Evolutionary conservation across 2,113 vertebrate genomes (phyloP).

Genomic region (Carlito syrichta): DNA sequence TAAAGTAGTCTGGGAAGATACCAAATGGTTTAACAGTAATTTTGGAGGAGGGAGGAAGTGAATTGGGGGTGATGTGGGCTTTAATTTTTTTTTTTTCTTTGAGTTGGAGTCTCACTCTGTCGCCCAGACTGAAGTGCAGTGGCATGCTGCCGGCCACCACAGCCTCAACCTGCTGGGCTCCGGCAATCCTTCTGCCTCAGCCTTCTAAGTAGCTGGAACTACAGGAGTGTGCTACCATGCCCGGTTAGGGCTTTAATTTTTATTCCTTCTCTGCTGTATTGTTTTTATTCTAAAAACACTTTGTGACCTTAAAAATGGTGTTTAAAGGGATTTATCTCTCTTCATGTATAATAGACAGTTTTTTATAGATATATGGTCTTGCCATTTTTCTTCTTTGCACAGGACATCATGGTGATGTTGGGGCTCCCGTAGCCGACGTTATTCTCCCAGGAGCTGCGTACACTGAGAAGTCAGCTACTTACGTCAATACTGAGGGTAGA

Average conservation of each 20-base stretch:
- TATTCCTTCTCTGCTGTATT: neutral
- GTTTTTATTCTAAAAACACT: neutral
- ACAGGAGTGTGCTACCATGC: too few relatives aligned
- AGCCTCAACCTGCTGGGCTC: too few relatives aligned
- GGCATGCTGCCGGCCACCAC: too few relatives aligned
- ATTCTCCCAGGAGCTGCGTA: constrained; percentile 96
- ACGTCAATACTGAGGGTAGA: constrained; percentile 96
- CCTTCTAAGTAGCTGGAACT: too few relatives aligned
- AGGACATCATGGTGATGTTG: constrained; percentile 97
- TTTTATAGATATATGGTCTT: neutral
- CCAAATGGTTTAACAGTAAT: neutral
- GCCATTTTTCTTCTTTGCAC: neutral
- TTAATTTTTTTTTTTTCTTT: constrained; percentile 12
- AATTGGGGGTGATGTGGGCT: neutral
- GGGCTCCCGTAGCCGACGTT: constrained; percentile 94
- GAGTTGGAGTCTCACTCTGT: too few relatives aligned
- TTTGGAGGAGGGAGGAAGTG: neutral
- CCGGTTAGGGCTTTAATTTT: constrained; percentile 36
- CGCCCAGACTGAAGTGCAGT: too few relatives aligned
- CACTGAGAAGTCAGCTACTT: constrained; percentile 95
- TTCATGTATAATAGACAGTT: neutral
- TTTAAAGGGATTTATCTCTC: neutral
- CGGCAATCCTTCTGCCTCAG: too few relatives aligned
- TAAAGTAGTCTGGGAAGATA: neutral
- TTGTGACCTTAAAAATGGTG: neutral